Evolutionary conservation across 37 sponge, comb jelly and placozoan species (phyloP), one percentile per base, ranked within the genome.

Genomic region (Agelas oroides): DNA sequence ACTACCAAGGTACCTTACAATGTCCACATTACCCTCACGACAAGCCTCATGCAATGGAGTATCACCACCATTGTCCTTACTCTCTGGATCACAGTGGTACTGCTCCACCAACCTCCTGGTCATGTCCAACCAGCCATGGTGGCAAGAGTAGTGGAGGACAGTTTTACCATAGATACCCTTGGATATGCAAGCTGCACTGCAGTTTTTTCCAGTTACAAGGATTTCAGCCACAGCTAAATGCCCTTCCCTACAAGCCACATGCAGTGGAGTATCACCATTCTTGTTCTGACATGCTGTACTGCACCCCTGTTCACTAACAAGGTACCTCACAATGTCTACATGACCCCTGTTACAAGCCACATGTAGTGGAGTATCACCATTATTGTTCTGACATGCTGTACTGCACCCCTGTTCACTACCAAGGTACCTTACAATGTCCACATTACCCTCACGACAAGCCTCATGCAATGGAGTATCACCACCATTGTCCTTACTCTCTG

Each of bases 1-100:
- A 32, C 30, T 30, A 34, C 56, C 24, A 1, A 76, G 61, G 33
- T 33, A 24, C 16, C 16, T 6, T 27, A 76, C 56, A 37, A 56
- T 32, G 2, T 62, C 62, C 8, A 46, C 8, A 46, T 8, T 3
- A 12, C 6, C 46, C 1, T 55, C 27, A 5, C 57, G 32, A n/a
- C 77, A 54, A 31, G 81, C 81, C 20, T 67, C 32, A 25, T 53
- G 70, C 21, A 80, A 69, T 33, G 81, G 81, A 46, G 46, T 46
- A 12, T 46, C 8, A 8, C 46, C 46, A 46, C 8, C 46, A 3
- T 46, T 46, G 46, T 46, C 8, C 46, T 46, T 3, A 46, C 46
- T 12, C 6, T 3, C 46, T 46, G 46, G 3, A 46, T 8, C 8
- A 8, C 46, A 3, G 6, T 8, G 6, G 3, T 46, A 8, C 46